Evolutionary conservation across 2,888 invertebrate genomes (phyloP).

Genomic region (Ischnus inquisitorius): DNA sequence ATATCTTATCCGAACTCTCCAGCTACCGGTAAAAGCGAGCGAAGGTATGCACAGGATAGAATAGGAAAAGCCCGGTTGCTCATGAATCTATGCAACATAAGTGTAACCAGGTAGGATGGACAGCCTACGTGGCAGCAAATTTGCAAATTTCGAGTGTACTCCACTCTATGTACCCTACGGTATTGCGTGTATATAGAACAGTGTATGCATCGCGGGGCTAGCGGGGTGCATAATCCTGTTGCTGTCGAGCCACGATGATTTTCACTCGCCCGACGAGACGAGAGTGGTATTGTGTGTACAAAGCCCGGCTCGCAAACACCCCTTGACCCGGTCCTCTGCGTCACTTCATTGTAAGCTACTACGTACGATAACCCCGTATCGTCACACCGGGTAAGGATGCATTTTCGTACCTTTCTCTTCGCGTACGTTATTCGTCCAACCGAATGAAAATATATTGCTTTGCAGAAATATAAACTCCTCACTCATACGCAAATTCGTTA

Average conservation of each 20-base stretch:
- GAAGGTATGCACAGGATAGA: conserved; percentile 2
- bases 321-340: conserved; percentile 59
- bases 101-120: conserved; percentile 24
- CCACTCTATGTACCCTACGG: background rate
- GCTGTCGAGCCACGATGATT: conserved; percentile 50
- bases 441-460: background rate
- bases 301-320: conserved; percentile 57
- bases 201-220: conserved; percentile 15
- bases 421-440: background rate
- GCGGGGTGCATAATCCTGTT: conserved; percentile 25
- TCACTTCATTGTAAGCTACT: conserved; percentile 42
- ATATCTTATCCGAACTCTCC: background rate
- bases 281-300: conserved; percentile 58
- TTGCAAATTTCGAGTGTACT: conserved; percentile 45
- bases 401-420: background rate
- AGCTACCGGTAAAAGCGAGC: background rate
- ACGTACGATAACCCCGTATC: conserved; percentile 44
- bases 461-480: background rate
- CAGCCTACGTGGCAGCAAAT: conserved; percentile 36
- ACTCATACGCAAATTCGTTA: background rate
- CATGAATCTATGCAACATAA: conserved; percentile 33
- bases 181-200: conserved; percentile 7
- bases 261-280: conserved; percentile 31
- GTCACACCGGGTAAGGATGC: background rate
- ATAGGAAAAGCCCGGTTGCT: conserved; percentile 12